Conservation (phyloP, 2,797 vertebrate species). For the Babyrousa celebensis region DNA sequence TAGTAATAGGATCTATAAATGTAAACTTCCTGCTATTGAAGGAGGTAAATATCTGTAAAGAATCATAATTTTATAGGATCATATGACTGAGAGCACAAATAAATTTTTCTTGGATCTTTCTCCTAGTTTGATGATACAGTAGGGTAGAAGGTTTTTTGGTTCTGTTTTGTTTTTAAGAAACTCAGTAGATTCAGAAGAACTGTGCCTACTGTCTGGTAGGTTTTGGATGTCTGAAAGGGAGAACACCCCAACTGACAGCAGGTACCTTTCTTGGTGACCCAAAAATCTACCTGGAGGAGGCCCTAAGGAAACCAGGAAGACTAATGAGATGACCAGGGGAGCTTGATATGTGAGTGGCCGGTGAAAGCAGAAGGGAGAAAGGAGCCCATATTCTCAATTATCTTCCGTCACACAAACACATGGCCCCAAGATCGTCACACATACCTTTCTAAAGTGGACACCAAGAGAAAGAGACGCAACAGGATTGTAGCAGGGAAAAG, state of each 20-base stretch:
- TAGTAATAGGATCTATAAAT: background rate
- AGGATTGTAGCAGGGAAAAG: background rate
- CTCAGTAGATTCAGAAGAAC: background rate
- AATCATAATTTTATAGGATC: background rate
- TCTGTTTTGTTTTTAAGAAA: conserved; percentile 33
- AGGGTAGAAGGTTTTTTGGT: background rate
- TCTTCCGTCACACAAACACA: background rate
- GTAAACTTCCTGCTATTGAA: background rate
- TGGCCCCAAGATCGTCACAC: background rate
- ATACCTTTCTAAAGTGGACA: background rate
- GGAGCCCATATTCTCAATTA: background rate
- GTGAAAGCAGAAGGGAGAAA: background rate
- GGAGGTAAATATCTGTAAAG: background rate
- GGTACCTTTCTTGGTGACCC: background rate
- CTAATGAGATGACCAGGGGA: background rate
- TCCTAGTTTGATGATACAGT: background rate
- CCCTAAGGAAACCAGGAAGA: background rate
- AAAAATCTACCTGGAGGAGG: background rate
- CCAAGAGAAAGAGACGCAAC: background rate
- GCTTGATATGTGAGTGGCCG: background rate
- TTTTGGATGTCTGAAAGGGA: background rate
- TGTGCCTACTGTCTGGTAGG: background rate
- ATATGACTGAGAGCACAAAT: background rate
- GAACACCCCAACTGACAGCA: background rate
- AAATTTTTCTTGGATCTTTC: background rate